Conservation (phyloP, 2,113 vertebrate genomes). For the Synchiropus splendidus region DNA sequence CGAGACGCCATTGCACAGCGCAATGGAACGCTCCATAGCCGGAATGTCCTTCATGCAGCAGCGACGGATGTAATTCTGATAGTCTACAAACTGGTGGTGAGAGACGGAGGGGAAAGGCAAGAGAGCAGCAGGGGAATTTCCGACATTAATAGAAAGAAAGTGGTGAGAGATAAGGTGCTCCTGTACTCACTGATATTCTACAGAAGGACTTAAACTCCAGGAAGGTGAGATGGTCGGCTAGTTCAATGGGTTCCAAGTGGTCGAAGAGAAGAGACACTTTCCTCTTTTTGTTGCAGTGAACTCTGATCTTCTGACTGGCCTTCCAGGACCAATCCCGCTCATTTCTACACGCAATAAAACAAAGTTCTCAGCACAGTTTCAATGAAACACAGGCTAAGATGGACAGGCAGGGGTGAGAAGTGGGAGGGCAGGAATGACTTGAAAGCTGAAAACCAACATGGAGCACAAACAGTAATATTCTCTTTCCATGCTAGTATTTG, state of each 20-base stretch:
- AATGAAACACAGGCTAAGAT: neutral
- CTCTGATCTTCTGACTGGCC: conserved; percentile 85
- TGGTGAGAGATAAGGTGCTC: neutral
- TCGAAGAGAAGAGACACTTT: conserved; percentile 95
- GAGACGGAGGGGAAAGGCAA: conserved; percentile 17
- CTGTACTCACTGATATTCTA: conserved; percentile 81
- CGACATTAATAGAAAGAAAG: conserved; percentile 4
- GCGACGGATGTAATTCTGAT: conserved; percentile 85
- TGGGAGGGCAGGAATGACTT: too few species aligned
- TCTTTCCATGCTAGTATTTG: too few species aligned
- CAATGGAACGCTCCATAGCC: conserved; percentile 88
- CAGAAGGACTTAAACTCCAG: conserved; percentile 94
- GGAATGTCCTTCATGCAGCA: conserved; percentile 92
- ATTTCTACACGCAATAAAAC: conserved; percentile 59
- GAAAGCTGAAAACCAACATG: too few species aligned
- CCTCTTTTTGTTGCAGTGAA: conserved; percentile 86
- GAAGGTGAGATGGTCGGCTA: conserved; percentile 90
- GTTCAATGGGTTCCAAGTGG: conserved; percentile 86
- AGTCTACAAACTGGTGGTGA: conserved; percentile 78
- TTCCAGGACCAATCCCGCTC: conserved; percentile 92
- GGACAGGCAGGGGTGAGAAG: neutral
- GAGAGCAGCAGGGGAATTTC: conserved; percentile 26
- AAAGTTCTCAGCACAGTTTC: neutral
- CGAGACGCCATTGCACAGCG: conserved; percentile 89
- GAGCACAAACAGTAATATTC: too few species aligned